phyloP scores from a whole-genome alignment of 2,797 vertebrate genomes.

The Danio choprae region DNA sequence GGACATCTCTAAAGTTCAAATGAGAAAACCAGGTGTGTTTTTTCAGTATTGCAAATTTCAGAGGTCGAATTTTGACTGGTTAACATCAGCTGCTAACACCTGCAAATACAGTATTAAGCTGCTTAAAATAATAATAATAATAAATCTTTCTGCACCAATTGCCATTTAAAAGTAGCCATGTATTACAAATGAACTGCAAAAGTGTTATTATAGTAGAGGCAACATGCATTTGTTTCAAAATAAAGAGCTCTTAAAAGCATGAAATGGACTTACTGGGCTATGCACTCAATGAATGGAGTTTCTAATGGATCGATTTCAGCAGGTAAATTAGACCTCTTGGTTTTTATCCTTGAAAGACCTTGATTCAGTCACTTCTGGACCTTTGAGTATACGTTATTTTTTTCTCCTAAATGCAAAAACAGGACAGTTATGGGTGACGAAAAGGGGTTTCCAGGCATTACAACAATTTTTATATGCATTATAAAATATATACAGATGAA shows the following conservation, averaged over 20 bases:
- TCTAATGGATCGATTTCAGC: not conserved
- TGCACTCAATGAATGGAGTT: not conserved
- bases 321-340: not conserved
- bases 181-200: not conserved
- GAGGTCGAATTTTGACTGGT: not conserved
- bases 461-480: too few relatives aligned
- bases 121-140: too few relatives aligned
- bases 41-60: conserved; percentile 7
- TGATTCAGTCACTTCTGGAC: too few relatives aligned
- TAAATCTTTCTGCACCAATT: not conserved
- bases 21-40: not conserved
- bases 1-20: not conserved
- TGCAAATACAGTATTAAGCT: not conserved
- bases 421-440: too few relatives aligned
- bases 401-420: not conserved
- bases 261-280: not conserved
- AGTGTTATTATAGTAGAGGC: not conserved
- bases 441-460: not conserved
- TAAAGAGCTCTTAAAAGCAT: not conserved
- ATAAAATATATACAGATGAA: too few relatives aligned
- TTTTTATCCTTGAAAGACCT: not conserved
- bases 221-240: not conserved
- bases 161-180: not conserved
- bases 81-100: not conserved
- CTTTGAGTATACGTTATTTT: too few relatives aligned